Conservation (phyloP, 2,113 vertebrate species). For the Macrotis lagotis region DNA sequence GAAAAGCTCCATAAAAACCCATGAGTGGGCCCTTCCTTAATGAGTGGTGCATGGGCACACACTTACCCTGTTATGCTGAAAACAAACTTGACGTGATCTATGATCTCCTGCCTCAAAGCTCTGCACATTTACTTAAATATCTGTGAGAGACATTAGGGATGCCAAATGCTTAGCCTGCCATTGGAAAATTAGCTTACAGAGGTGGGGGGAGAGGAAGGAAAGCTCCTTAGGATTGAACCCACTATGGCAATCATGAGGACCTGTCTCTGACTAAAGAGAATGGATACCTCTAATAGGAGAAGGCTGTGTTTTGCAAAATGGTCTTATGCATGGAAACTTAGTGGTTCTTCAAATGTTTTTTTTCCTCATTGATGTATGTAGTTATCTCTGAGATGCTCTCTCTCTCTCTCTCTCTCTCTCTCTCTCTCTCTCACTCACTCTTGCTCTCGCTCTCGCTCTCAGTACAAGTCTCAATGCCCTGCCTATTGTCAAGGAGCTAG, state of each 20-base stretch:
- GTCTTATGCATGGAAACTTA: constrained; percentile 67
- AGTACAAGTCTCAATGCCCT: neutral
- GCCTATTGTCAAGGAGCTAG: neutral
- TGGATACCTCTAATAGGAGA: neutral
- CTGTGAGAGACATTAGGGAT: constrained; percentile 72
- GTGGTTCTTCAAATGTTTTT: constrained; percentile 63
- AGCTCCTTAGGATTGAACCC: constrained; percentile 59
- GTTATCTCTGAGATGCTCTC: neutral
- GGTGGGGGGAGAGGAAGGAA: constrained; percentile 44
- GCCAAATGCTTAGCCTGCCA: constrained; percentile 64
- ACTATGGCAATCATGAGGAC: constrained; percentile 59
- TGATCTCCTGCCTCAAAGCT: constrained; percentile 60
- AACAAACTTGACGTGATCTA: constrained; percentile 72
- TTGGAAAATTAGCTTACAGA: constrained; percentile 37
- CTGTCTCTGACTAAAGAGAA: constrained; percentile 69
- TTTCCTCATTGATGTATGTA: neutral
- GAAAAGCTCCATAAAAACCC: constrained; percentile 50
- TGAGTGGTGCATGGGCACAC: constrained; percentile 55
- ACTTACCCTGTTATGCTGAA: constrained; percentile 36
- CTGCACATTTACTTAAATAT: constrained; percentile 69
- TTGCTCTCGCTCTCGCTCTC: neutral
- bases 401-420: neutral
- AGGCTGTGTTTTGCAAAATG: constrained; percentile 77
- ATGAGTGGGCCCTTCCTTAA: constrained; percentile 67
- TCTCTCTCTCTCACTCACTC: neutral